A percentile compares a stretch with the other conserved stretches of the same genome.
These are phyloP conservation scores for Bradypodion ventrale DNA, from an alignment of 2,797 vertebrate species.

Conservation along the genomic window DNA sequence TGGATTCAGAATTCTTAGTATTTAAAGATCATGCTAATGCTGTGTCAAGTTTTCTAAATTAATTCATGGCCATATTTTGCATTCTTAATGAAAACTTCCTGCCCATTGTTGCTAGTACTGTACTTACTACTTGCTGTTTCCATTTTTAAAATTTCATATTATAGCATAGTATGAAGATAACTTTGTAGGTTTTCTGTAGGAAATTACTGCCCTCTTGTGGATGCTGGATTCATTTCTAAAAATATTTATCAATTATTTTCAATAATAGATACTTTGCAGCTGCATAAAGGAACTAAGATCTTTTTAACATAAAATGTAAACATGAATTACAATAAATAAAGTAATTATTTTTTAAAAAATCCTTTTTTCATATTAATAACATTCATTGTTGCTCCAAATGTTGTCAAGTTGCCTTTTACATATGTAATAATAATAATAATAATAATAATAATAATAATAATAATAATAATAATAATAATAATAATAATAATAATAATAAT, in stretches of 20 bases:
- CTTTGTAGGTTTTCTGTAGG: conserved; percentile 31
- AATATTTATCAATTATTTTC: neutral
- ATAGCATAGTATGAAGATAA: neutral
- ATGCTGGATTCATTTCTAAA: rapidly evolving
- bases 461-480: too few relatives aligned
- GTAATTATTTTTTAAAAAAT: neutral
- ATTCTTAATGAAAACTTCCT: neutral
- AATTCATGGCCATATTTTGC: neutral
- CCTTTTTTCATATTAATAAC: neutral
- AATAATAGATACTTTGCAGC: rapidly evolving
- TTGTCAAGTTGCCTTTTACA: too few relatives aligned
- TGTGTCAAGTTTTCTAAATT: neutral
- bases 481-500: too few relatives aligned
- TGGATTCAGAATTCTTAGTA: neutral
- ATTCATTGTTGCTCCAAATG: too few relatives aligned
- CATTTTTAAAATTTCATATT: conserved; percentile 4
- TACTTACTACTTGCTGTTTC: neutral
- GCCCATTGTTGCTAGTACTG: conserved; percentile 9
- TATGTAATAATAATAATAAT: too few relatives aligned
- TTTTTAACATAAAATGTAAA: neutral
- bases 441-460: too few relatives aligned
- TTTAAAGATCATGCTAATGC: neutral
- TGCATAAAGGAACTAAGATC: rapidly evolving
- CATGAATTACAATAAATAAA: neutral
- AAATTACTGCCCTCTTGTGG: conserved; percentile 70